These are phyloP conservation scores for Perca flavescens DNA, from an alignment of 2,113 vertebrate genomes.

Conservation along the genomic window DNA sequence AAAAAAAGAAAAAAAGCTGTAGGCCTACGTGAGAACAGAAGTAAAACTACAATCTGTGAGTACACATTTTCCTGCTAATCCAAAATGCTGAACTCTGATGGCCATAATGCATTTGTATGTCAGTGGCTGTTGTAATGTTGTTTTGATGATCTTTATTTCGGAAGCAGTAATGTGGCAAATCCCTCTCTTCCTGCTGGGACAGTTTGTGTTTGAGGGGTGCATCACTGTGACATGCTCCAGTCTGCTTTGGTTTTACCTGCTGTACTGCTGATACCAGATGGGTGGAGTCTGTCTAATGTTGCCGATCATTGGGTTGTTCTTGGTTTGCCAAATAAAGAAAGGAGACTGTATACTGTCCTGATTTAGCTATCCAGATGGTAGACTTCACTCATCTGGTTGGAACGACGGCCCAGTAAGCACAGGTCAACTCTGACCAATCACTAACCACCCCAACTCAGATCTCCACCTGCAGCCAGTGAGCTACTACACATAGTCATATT, in stretches of 20 bases:
- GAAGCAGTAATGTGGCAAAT: not conserved
- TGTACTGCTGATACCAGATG: not conserved
- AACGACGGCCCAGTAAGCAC: not conserved
- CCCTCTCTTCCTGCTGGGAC: not conserved
- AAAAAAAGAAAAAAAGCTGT: no score
- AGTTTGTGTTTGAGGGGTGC: not conserved
- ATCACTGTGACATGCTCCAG: not conserved
- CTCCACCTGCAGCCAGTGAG: no score
- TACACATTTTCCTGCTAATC: not conserved
- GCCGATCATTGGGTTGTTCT: no score
- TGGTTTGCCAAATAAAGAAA: not conserved
- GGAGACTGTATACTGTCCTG: not conserved
- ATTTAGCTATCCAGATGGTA: not conserved
- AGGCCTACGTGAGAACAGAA: not conserved
- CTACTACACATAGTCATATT: no score
- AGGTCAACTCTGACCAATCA: not conserved
- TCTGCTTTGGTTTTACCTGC: not conserved
- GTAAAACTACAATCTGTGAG: slow-evolving; percentile 29
- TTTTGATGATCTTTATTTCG: not conserved
- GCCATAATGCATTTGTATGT: slow-evolving; percentile 21
- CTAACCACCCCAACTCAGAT: not conserved
- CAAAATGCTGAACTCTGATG: not conserved
- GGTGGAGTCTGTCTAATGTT: not conserved
- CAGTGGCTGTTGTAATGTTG: not conserved
- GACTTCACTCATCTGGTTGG: slow-evolving; percentile 10